Evolutionary conservation across 2,888 invertebrate species (phyloP).

Genomic region (Drosophila vallismaia): DNA sequence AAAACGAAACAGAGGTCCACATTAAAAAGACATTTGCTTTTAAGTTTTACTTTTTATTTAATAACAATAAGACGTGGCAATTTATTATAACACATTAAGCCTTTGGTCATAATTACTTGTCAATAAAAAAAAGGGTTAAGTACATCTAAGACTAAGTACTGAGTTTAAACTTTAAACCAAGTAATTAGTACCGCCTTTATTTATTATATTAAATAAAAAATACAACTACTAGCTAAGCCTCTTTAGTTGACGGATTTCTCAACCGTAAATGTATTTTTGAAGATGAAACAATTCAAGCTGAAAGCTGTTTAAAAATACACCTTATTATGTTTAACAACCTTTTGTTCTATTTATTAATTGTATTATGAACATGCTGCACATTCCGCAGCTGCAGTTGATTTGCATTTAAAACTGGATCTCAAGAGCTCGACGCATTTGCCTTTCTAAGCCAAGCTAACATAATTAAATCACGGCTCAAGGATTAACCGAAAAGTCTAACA

Average conservation of each 20-base stretch:
- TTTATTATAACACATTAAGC: not conserved
- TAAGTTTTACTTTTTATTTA: not conserved
- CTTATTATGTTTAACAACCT: conserved; percentile 11
- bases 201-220: not conserved
- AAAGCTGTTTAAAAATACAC: conserved; percentile 22
- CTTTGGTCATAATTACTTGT: conserved; percentile 3
- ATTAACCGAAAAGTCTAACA: conserved; percentile 7
- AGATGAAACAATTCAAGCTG: conserved; percentile 18
- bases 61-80: no score
- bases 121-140: not conserved
- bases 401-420: conserved; percentile 22
- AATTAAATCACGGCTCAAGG: conserved; percentile 18
- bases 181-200: not conserved
- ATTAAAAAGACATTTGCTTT: conserved; percentile 5
- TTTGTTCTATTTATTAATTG: conserved; percentile 26
- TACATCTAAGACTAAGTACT: not conserved
- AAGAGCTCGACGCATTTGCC: conserved; percentile 20
- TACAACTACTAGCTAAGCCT: not conserved
- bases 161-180: no score
- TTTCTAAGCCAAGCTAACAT: conserved; percentile 13
- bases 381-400: conserved; percentile 26
- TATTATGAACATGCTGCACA: not conserved
- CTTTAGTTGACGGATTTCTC: conserved; percentile 5
- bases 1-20: not conserved
- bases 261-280: not conserved